Evolutionary conservation across 2,113 vertebrate genomes (phyloP).

Genomic region (Paratilapia polleni): DNA sequence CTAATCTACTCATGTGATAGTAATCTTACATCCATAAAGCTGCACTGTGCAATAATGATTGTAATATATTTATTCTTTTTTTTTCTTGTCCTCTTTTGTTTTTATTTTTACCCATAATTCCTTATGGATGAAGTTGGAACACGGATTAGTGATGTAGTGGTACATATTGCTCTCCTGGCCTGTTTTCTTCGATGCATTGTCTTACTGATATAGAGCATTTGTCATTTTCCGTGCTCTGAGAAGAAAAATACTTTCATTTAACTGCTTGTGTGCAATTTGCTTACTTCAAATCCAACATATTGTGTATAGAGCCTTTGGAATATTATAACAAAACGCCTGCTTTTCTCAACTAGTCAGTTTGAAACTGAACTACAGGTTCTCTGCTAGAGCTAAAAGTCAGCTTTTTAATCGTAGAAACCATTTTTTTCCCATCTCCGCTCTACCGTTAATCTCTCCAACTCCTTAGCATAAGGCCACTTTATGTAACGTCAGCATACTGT

Average conservation of each 20-base stretch:
- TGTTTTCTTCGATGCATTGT: neutral
- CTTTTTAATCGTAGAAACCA: slow-evolving; percentile 50
- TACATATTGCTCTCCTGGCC: neutral
- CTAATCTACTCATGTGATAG: slow-evolving; percentile 51
- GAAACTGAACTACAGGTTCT: slow-evolving; percentile 27
- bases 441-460: slow-evolving; percentile 72
- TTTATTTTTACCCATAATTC: slow-evolving; percentile 20
- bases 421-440: slow-evolving; percentile 60
- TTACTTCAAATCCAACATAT: neutral
- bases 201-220: neutral
- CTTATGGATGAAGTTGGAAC: slow-evolving; percentile 14
- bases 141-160: slow-evolving; percentile 6
- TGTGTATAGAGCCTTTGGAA: slow-evolving; percentile 1
- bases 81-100: neutral
- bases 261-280: neutral
- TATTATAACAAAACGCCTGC: slow-evolving; percentile 17
- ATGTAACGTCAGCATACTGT: slow-evolving; percentile 72
- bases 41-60: slow-evolving; percentile 15
- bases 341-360: slow-evolving; percentile 30
- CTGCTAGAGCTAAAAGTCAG: slow-evolving; percentile 26
- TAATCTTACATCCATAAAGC: slow-evolving; percentile 56
- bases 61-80: neutral
- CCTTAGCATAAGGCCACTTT: slow-evolving; percentile 76
- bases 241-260: neutral
- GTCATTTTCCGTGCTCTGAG: neutral